A percentile compares a stretch with the other conserved stretches of the same genome.
These are phyloP conservation scores for Hexactinellida sp. DNA, from an alignment of 37 sponge, comb jelly and placozoan genomes.

Conservation along the genomic window DNA sequence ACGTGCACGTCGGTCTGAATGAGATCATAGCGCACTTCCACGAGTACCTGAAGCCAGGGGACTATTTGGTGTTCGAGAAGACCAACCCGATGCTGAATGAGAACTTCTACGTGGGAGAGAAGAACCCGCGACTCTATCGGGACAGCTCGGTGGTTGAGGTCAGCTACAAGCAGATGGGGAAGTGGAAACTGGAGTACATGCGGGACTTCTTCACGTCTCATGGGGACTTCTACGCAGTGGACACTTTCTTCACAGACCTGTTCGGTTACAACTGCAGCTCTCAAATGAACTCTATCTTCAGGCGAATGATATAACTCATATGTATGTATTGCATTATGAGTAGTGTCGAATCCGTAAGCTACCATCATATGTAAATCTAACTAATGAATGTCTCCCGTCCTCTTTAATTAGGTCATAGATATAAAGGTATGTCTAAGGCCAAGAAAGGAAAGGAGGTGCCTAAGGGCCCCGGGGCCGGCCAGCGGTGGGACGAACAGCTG, in stretches of 20 bases:
- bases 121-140: not conserved
- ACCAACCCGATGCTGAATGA: constrained; percentile 5
- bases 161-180: not conserved
- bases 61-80: constrained; percentile 25
- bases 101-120: not conserved
- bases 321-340: not conserved
- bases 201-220: constrained; percentile 5
- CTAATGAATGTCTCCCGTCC: not conserved
- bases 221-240: constrained; percentile 18
- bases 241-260: constrained; percentile 25
- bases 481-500: not conserved
- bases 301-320: not conserved
- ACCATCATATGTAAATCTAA: not conserved
- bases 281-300: constrained; percentile 18
- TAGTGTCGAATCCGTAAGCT: not conserved
- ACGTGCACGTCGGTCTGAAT: not conserved
- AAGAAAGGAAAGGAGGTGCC: not conserved
- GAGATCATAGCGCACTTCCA: constrained; percentile 21
- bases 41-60: constrained; percentile 15
- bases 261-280: constrained; percentile 20
- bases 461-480: not conserved
- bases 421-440: not conserved
- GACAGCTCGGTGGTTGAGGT: not conserved
- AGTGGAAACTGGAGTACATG: constrained; percentile 5
- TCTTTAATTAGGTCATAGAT: no score